phyloP scores from a whole-genome alignment of 2,113 vertebrate genomes.

The Pelusios castaneus region DNA sequence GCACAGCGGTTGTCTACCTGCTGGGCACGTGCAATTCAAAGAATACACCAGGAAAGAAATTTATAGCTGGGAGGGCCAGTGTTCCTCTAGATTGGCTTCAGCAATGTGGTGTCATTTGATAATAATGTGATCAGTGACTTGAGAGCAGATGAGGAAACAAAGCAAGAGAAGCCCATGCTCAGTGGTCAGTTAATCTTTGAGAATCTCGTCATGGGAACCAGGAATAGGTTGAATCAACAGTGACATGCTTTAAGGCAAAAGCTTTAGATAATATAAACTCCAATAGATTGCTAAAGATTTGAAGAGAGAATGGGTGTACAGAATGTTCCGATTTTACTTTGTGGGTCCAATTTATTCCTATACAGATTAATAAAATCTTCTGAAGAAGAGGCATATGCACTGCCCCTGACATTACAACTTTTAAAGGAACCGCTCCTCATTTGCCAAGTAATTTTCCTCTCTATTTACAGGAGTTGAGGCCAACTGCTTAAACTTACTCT shows the following conservation, averaged over 20 bases:
- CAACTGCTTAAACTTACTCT: constrained; percentile 56
- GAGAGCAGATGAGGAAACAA: constrained; percentile 2
- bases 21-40: neutral
- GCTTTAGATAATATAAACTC: rapidly evolving
- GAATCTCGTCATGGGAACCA: neutral
- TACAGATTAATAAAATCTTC: neutral
- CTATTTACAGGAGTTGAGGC: constrained; percentile 71
- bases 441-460: constrained; percentile 44
- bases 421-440: neutral
- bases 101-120: constrained; percentile 61
- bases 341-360: neutral
- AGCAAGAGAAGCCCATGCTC: neutral
- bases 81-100: neutral
- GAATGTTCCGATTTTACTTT: rapidly evolving
- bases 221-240: constrained; percentile 26
- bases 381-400: rapidly evolving
- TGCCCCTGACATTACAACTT: neutral
- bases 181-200: constrained; percentile 3
- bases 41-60: rapidly evolving
- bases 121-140: constrained; percentile 53
- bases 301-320: rapidly evolving
- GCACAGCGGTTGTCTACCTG: neutral
- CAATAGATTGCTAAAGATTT: neutral
- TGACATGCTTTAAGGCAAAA: neutral
- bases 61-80: neutral